These are phyloP conservation scores for Melieria picta DNA, from an alignment of 2,888 invertebrate genomes.

Conservation along the genomic window DNA sequence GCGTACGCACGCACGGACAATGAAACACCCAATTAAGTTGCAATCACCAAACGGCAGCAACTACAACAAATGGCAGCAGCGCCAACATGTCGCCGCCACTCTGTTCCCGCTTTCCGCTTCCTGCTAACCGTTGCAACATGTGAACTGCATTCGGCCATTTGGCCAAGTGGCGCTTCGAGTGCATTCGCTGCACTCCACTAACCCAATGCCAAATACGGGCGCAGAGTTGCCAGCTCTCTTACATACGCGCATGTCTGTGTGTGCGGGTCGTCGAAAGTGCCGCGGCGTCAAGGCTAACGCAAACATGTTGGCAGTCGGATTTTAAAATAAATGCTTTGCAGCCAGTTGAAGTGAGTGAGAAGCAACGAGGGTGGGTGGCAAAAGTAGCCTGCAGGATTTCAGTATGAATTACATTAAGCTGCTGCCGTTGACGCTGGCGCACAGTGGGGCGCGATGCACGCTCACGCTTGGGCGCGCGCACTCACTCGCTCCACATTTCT, in stretches of 20 bases:
- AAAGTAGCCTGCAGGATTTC: not conserved
- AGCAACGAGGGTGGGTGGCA: not conserved
- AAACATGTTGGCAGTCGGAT: not conserved
- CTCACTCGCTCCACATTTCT: no score
- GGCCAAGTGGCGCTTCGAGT: not conserved
- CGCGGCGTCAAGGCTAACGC: slow-evolving; percentile 1
- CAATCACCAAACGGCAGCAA: not conserved
- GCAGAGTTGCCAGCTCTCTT: not conserved
- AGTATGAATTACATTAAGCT: slow-evolving; percentile 7
- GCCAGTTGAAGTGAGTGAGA: not conserved
- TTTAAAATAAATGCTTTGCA: no score
- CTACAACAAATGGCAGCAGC: not conserved
- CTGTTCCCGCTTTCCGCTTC: no score
- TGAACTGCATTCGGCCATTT: not conserved
- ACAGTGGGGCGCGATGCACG: no score
- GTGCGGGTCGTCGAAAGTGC: not conserved
- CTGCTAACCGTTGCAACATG: not conserved
- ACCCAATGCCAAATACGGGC: not conserved
- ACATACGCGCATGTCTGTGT: not conserved
- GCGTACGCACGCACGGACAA: not conserved
- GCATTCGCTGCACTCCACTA: not conserved
- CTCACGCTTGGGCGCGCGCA: no score
- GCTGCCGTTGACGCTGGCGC: not conserved
- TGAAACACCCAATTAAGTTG: slow-evolving; percentile 15
- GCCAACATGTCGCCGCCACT: not conserved